Evolutionary conservation across 2,113 vertebrate species (phyloP).

Genomic region (Alectura lathami): DNA sequence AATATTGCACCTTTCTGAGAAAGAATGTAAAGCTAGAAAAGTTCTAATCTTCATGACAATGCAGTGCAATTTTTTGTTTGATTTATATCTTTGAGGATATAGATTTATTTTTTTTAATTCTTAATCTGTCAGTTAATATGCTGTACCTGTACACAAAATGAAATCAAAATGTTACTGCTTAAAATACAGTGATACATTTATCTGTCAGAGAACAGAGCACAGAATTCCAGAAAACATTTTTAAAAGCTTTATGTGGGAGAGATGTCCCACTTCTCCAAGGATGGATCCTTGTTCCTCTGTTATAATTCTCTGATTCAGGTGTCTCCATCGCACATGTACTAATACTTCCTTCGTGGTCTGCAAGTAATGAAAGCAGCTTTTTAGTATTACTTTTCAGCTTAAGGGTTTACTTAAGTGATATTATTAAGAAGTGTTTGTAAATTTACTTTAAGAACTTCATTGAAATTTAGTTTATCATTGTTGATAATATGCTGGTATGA

Average conservation of each 20-base stretch:
- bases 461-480: not conserved
- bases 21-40: not conserved
- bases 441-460: not conserved
- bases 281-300: not conserved
- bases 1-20: not conserved
- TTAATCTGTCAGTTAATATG: not conserved
- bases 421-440: not conserved
- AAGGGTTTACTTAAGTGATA: not conserved
- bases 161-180: not conserved
- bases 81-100: not conserved
- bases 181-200: not conserved
- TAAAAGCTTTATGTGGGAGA: not conserved
- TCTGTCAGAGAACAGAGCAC: not conserved
- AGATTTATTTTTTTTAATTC: not conserved
- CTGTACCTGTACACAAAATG: not conserved
- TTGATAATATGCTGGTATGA: not conserved
- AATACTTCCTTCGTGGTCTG: not conserved
- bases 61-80: not conserved
- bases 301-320: not conserved
- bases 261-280: not conserved
- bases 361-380: not conserved
- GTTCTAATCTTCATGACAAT: not conserved
- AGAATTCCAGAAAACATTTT: not conserved
- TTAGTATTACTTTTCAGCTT: not conserved
- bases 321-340: not conserved